A percentile compares a stretch with the other conserved stretches of the same genome.
phyloP scores from a whole-genome alignment of 2,113 vertebrate genomes.

The Xyliphius kryptos region DNA sequence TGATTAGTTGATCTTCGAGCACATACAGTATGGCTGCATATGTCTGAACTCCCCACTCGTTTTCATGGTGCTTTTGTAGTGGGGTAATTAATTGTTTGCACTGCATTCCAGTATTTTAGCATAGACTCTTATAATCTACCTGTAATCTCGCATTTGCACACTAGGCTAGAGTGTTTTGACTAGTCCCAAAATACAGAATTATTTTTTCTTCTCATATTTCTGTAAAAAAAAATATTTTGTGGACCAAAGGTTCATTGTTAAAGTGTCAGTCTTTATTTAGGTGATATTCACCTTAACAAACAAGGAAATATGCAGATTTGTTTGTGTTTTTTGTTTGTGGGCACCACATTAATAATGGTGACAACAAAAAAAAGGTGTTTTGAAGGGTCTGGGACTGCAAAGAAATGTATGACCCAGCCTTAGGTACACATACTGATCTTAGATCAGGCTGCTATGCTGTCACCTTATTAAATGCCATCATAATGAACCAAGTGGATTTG shows the following conservation, averaged over 20 bases:
- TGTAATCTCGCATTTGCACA: constrained; percentile 72
- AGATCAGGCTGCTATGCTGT: constrained; percentile 44
- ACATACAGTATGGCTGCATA: constrained; percentile 50
- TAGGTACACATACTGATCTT: constrained; percentile 41
- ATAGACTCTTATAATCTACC: constrained; percentile 64
- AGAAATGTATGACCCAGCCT: constrained; percentile 36
- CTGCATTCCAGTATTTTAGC: constrained; percentile 67
- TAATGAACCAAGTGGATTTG: constrained; percentile 22
- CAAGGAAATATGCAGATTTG: constrained; percentile 46
- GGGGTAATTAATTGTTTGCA: constrained; percentile 64
- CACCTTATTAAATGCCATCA: constrained; percentile 29
- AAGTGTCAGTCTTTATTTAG: constrained; percentile 51
- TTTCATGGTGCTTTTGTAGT: constrained; percentile 47
- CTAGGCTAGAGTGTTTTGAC: constrained; percentile 68
- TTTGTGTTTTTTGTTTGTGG: constrained; percentile 41
- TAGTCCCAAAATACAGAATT: constrained; percentile 62
- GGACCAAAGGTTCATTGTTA: constrained; percentile 68
- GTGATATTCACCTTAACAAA: constrained; percentile 55
- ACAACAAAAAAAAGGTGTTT: constrained; percentile 13
- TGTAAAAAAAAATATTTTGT: constrained; percentile 65
- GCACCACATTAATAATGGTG: constrained; percentile 25
- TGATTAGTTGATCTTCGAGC: constrained; percentile 52
- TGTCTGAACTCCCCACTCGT: too few species aligned
- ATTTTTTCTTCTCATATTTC: constrained; percentile 67
- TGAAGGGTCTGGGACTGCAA: constrained; percentile 28